Percentiles rank a stretch among this genome's conserved stretches.
These are phyloP conservation scores for Nannoperca australis DNA, from an alignment of 2,797 vertebrate species.

Conservation along the genomic window DNA sequence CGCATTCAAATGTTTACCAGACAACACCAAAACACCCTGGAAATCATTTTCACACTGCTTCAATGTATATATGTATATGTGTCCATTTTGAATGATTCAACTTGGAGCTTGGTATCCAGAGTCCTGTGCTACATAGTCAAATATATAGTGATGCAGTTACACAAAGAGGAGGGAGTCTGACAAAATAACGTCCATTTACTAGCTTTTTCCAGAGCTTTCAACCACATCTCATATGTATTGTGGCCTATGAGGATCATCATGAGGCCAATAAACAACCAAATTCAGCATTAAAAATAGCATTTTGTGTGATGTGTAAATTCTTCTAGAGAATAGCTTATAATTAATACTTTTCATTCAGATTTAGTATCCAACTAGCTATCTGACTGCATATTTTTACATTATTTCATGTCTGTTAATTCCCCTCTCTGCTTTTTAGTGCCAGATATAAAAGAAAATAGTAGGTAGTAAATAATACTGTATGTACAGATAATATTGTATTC, in stretches of 20 bases:
- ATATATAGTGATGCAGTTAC: not conserved
- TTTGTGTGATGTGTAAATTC: not conserved
- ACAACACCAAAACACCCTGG: not conserved
- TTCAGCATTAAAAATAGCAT: not conserved
- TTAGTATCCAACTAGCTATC: not conserved
- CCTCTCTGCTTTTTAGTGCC: not conserved
- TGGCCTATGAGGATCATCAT: not conserved
- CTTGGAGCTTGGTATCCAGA: not conserved
- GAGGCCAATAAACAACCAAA: not conserved
- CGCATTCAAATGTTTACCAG: constrained; percentile 54
- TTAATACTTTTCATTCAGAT: not conserved
- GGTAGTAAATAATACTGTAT: not conserved
- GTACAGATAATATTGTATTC: not conserved
- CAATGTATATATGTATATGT: not conserved
- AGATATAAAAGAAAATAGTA: not conserved
- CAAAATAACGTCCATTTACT: not conserved
- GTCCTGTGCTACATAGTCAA: not conserved
- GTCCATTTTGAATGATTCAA: not conserved
- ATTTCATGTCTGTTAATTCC: not conserved
- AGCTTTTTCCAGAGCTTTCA: not conserved
- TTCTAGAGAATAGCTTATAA: not conserved
- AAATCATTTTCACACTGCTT: not conserved
- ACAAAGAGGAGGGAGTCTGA: not conserved
- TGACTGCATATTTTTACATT: not conserved
- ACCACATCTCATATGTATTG: not conserved